Evolutionary conservation across 2,113 vertebrate species (phyloP).

Genomic region (Melozone crissalis): DNA sequence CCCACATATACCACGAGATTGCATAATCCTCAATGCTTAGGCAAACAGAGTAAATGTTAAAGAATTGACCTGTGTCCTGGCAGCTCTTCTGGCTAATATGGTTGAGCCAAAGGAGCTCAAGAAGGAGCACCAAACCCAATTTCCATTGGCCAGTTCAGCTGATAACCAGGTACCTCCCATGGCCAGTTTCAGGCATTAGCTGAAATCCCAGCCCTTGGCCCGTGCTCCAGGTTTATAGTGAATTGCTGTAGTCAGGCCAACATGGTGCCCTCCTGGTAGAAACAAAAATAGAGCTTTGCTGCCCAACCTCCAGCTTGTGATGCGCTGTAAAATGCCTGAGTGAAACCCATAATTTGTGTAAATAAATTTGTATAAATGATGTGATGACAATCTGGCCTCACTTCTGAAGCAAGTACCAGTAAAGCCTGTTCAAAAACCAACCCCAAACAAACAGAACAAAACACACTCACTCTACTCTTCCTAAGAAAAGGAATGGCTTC

Average conservation of each 20-base stretch:
- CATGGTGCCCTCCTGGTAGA: not conserved
- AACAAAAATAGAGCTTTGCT: not conserved
- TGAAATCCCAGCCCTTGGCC: not conserved
- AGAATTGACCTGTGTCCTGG: not conserved
- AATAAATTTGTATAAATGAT: not conserved
- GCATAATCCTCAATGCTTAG: not conserved
- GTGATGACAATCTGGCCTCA: not conserved
- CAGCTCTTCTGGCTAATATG: not conserved
- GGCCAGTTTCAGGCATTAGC: not conserved
- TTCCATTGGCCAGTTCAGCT: rapidly evolving
- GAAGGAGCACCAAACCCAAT: not conserved
- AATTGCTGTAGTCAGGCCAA: not conserved
- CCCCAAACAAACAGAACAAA: not conserved
- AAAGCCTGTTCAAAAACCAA: not conserved
- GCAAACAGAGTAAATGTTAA: not conserved
- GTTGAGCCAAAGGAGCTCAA: not conserved
- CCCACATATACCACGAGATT: not conserved
- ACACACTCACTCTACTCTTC: not conserved
- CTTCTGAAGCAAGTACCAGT: not conserved
- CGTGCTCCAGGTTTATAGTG: not conserved
- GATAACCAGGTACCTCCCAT: not conserved
- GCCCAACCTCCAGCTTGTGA: not conserved
- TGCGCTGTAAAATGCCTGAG: not conserved
- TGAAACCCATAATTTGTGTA: not conserved
- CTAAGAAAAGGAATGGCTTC: not conserved